Evolutionary conservation across 2,113 vertebrate genomes (phyloP).

Genomic region (Harpagus bidentatus): DNA sequence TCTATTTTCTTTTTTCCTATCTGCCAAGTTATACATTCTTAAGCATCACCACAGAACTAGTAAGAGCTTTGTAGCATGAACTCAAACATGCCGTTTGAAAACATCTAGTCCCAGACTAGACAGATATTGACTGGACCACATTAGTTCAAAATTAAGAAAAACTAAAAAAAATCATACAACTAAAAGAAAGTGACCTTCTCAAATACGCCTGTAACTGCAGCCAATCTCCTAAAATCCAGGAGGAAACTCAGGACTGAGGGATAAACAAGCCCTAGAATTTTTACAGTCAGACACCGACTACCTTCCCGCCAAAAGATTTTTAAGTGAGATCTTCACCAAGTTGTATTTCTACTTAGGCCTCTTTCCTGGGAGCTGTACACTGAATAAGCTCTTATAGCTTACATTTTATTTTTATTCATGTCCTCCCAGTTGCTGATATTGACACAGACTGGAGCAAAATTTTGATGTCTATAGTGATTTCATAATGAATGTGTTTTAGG

Average conservation of each 20-base stretch:
- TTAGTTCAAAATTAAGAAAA: not conserved
- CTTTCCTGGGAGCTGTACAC: not conserved
- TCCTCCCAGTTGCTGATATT: not conserved
- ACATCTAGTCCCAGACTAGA: not conserved
- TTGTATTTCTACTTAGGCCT: not conserved
- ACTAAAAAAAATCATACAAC: not conserved
- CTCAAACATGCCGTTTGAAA: not conserved
- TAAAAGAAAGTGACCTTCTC: not conserved
- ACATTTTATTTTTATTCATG: not conserved
- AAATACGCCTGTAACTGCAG: not conserved
- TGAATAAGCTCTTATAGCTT: not conserved
- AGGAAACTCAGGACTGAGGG: not conserved
- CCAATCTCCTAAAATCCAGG: not conserved
- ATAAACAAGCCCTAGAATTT: not conserved
- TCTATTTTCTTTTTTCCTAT: not conserved
- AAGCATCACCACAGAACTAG: not conserved
- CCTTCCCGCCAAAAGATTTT: not conserved
- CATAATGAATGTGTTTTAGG: not conserved
- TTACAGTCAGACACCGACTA: not conserved
- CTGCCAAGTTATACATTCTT: not conserved
- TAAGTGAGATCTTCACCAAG: not conserved
- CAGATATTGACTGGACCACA: not conserved
- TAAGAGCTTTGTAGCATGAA: not conserved
- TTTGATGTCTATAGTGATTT: not conserved
- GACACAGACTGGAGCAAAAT: not conserved